Base-by-base conservation (phyloP, 2,888 invertebrate species). In the Drosophila percnosoma region DNA sequence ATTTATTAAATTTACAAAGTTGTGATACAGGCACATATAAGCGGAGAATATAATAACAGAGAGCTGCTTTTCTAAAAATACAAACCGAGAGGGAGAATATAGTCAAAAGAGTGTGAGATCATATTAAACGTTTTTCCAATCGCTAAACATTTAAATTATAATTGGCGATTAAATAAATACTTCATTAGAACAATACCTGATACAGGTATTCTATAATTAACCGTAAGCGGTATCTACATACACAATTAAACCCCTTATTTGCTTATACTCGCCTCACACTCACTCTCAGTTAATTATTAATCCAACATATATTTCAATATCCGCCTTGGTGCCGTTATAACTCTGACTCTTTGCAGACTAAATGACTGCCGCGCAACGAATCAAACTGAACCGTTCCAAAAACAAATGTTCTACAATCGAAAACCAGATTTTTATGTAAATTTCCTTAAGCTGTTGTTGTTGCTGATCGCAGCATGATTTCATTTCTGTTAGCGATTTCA, bases 341-440 rank as follows among this genome's bases (percentile, higher is more conserved):
- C 31, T 31, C 31, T 3, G 3, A 40, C 18, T 51, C 33, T 52
- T 33, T 27, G 42, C 60, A 70, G 70, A 81, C 75, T 21, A 40
- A 49, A 60, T 24, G 63, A 62, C 68, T 68, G 68, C 66, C 59
- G 62, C 54, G 54, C 24, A 59, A 24, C 59, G 36, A 68, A 63
- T 49, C 40, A 42, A 63, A 51, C 11, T 27, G 4, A 54, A 36
- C 13, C 36, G 48, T 62, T 63, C 27, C 54, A 24, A 65, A 45
- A 62, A 45, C 45, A 65, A 75, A 80, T 59, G 67, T 82, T 82
- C 82, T 73, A 65, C 77, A 61, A 60, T 29, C 59, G 24, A 51
- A 84, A 88, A 85, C 86, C 82, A 81, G 90, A 89, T 79, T 83
- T 77, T 51, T 89, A 89, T 87, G 83, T 83, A 73, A 89, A 87